A percentile compares a stretch with the other conserved stretches of the same genome.
These are phyloP conservation scores for Cossypha heuglini DNA, from an alignment of 2,797 vertebrate species.

Conservation along the genomic window DNA sequence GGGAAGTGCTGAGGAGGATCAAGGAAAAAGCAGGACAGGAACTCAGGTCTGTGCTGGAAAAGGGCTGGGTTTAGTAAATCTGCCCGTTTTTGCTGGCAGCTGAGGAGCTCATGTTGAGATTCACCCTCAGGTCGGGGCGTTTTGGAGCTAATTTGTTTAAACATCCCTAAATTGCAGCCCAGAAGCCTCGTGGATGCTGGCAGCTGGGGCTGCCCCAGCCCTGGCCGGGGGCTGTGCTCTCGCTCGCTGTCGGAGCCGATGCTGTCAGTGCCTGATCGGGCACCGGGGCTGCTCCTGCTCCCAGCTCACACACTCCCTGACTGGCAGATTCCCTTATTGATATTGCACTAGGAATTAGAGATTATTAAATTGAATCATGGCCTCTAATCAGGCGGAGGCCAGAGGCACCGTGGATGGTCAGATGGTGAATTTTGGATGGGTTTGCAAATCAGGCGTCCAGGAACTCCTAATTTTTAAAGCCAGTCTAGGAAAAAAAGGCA, in stretches of 20 bases:
- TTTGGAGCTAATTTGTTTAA: background rate
- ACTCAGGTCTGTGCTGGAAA: background rate
- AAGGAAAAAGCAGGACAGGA: background rate
- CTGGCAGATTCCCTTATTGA: background rate
- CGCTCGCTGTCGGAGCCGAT: background rate
- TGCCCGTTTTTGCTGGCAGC: background rate
- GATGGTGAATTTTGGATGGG: background rate
- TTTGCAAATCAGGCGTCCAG: background rate
- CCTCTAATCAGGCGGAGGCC: background rate
- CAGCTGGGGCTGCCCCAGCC: background rate
- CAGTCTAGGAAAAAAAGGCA: fast-evolving
- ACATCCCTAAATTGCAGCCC: background rate
- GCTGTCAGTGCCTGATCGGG: background rate
- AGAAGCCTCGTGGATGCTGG: fast-evolving
- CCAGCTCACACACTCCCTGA: background rate
- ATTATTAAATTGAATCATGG: background rate
- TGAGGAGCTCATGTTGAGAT: background rate
- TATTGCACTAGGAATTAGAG: background rate
- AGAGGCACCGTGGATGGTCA: background rate
- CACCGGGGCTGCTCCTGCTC: background rate
- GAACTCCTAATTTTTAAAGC: background rate
- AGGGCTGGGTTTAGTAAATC: background rate
- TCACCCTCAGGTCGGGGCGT: background rate
- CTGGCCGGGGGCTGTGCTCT: background rate
- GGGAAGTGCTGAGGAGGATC: background rate